Base-by-base conservation (phyloP, 1,140 invertebrate genomes). In the Aphelinus atriplicis region DNA sequence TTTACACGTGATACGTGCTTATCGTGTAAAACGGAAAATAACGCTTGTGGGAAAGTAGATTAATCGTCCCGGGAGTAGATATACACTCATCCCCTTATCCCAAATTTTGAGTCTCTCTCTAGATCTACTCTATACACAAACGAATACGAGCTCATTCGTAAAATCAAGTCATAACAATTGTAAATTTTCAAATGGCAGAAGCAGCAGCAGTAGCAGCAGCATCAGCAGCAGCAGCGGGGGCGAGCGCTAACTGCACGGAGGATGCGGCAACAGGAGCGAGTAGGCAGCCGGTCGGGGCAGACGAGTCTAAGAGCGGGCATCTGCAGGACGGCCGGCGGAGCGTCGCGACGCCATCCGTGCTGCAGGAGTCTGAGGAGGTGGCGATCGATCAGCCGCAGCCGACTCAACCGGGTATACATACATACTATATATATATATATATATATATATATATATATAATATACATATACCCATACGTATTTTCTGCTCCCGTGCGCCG, bases 381-480 rank as follows among this genome's bases (percentile, higher is more conserved):
- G 80, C 79, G 73, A 84, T 80, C 80, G 84, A 84, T 83, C 84
- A 85, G 79, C 79, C 80, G 48, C 82, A 84, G 75, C 84, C 84
- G 78, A 82, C 82, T 72, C 84, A 82, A 61, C 81, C 84, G 81
- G 84, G 84, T 85, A 82, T 53, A 53, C 9, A 53, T 53, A 53
- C 51, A 6, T 53, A 5, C 51, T 53, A 5, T n/a, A n/a, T n/a
- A n/a, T n/a, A n/a, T n/a, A n/a, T n/a, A n/a, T n/a, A n/a, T n/a
- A n/a, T 85, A 82, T 53, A 53, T 0, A 53, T 53, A 53, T 0
- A 6, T 53, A 26, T 26, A 26, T 26, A 26, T 26, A 26, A 26
- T 26, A 26, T 26, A 7, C 46, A 58, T 47, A 63, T 50, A 64
- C 57, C 26, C 53, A 57, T 45, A 42, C 9, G 42, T 3, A 43